These are phyloP conservation scores for Doryteuthis pealeii DNA, from an alignment of 1,140 invertebrate species.

Conservation along the genomic window DNA sequence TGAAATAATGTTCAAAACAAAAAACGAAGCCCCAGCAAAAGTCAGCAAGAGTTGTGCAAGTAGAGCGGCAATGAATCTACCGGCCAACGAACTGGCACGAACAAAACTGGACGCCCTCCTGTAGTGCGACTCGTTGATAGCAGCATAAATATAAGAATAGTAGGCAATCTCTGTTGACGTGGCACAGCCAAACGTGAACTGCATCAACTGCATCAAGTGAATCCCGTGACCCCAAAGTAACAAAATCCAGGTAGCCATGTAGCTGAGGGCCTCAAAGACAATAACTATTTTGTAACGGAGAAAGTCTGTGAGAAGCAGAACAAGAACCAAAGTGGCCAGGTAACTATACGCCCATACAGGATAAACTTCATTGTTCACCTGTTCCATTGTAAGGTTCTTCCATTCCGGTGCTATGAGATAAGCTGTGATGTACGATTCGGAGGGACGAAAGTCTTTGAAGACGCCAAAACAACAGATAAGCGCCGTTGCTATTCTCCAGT, in stretches of 20 bases:
- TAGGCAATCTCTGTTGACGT: conserved; percentile 82
- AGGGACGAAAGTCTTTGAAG: conserved; percentile 79
- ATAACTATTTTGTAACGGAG: conserved; percentile 85
- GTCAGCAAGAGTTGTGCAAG: conserved; percentile 71
- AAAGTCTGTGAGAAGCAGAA: conserved; percentile 83
- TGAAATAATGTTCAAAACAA: conserved; percentile 73
- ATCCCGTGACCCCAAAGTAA: conserved; percentile 72
- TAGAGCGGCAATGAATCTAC: conserved; percentile 72
- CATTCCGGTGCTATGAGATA: conserved; percentile 69
- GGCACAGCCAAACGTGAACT: conserved; percentile 76
- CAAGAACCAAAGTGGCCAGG: conserved; percentile 70
- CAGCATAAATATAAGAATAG: conserved; percentile 92
- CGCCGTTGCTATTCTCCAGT: conserved; percentile 57
- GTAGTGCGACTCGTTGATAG: conserved; percentile 77
- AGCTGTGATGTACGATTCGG: conserved; percentile 78
- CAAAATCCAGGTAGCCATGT: conserved; percentile 72
- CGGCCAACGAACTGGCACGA: conserved; percentile 71
- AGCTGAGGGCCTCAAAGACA: conserved; percentile 70
- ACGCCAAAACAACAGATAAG: conserved; percentile 77
- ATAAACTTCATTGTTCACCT: conserved; percentile 77
- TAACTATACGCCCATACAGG: conserved; percentile 82
- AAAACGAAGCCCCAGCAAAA: conserved; percentile 67
- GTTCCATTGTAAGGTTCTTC: conserved; percentile 72
- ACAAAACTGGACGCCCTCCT: conserved; percentile 78
- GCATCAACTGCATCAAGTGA: conserved; percentile 65